phyloP scores from a whole-genome alignment of 2,797 vertebrate genomes.

The Sebastes goodei region DNA sequence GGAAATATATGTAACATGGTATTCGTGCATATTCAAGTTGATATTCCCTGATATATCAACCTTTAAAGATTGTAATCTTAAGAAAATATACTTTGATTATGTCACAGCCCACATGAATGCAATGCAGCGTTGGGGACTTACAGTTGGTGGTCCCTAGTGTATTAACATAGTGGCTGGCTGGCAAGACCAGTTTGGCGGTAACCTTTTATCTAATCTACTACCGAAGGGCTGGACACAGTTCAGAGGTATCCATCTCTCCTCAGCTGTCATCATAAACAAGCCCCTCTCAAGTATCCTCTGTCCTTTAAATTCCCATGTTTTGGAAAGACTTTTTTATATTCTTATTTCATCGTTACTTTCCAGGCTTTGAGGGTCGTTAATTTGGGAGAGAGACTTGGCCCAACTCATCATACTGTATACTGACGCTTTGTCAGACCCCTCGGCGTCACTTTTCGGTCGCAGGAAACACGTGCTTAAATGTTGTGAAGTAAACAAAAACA shows the following conservation, averaged over 20 bases:
- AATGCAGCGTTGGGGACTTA: neutral
- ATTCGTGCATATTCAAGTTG: neutral
- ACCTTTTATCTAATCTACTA: slow-evolving; percentile 56
- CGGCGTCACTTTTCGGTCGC: too few species aligned
- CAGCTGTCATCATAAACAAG: slow-evolving; percentile 61
- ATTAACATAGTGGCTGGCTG: slow-evolving; percentile 35
- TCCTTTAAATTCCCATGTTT: slow-evolving; percentile 29
- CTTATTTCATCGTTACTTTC: neutral
- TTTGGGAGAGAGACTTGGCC: neutral
- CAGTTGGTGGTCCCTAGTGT: slow-evolving; percentile 16
- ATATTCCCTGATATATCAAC: neutral
- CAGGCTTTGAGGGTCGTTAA: neutral
- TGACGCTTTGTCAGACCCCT: too few species aligned
- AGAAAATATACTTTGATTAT: neutral
- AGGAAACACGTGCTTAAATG: too few species aligned
- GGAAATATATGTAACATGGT: neutral
- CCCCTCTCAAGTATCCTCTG: slow-evolving; percentile 42
- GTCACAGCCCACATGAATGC: slow-evolving; percentile 3
- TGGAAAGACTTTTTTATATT: neutral
- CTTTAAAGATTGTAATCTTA: neutral
- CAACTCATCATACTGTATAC: too few species aligned
- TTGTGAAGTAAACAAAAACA: too few species aligned
- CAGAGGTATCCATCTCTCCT: slow-evolving; percentile 54
- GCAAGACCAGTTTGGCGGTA: slow-evolving; percentile 35
- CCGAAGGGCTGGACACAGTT: slow-evolving; percentile 57